Evolutionary conservation across 2,888 invertebrate species (phyloP).

Genomic region (Drosophila eohydei): DNA sequence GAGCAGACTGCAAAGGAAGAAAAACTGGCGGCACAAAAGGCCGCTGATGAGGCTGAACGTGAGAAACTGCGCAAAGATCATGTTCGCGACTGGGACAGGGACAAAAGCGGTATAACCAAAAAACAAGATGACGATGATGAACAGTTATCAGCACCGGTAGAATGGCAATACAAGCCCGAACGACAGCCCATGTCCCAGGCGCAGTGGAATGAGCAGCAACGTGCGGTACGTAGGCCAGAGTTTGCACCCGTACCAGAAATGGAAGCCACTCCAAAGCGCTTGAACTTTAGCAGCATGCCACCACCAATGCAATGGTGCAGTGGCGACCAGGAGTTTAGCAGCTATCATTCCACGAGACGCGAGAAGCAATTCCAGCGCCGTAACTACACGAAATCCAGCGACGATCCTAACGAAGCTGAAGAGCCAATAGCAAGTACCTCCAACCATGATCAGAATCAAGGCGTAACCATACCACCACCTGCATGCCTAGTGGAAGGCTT

Average conservation of each 20-base stretch:
- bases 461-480: slow-evolving; percentile 88
- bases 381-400: slow-evolving; percentile 45
- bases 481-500: slow-evolving; percentile 88
- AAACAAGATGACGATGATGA: slow-evolving; percentile 1
- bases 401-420: slow-evolving; percentile 16
- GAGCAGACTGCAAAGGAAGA: slow-evolving; percentile 79
- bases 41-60: slow-evolving; percentile 81
- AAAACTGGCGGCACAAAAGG: slow-evolving; percentile 69
- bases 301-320: slow-evolving; percentile 33
- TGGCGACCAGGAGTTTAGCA: slow-evolving; percentile 53
- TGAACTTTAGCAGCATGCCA: slow-evolving; percentile 70
- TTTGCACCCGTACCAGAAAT: slow-evolving; percentile 89
- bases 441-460: slow-evolving; percentile 52
- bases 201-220: slow-evolving; percentile 87
- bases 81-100: slow-evolving; percentile 89
- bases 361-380: slow-evolving; percentile 77
- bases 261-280: slow-evolving; percentile 57
- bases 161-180: slow-evolving; percentile 83
- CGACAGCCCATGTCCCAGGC: slow-evolving; percentile 83
- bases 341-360: slow-evolving; percentile 67
- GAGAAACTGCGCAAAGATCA: slow-evolving; percentile 85
- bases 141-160: slow-evolving; percentile 17
- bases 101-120: slow-evolving; percentile 84
- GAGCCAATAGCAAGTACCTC: slow-evolving; percentile 17
- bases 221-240: slow-evolving; percentile 89